These are phyloP conservation scores for Drosophila vallismaia DNA, from an alignment of 2,888 invertebrate species.

Conservation along the genomic window DNA sequence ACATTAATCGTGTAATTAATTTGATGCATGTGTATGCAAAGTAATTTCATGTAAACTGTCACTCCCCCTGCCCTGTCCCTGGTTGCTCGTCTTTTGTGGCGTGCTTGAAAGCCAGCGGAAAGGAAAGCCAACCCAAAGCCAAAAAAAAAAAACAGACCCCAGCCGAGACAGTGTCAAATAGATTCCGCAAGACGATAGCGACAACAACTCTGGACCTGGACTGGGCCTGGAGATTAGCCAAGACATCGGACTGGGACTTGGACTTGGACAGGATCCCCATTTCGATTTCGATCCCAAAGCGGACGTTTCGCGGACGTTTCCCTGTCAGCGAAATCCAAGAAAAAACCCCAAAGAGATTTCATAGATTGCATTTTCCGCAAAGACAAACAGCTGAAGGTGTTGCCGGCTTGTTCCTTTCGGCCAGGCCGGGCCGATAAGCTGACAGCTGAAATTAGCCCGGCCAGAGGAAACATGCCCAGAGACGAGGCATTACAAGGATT, in stretches of 20 bases:
- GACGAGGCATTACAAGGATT: conserved; percentile 80
- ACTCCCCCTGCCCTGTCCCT: conserved; percentile 45
- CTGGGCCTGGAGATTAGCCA: conserved; percentile 62
- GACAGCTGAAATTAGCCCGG: conserved; percentile 82
- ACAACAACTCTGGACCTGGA: conserved; percentile 52
- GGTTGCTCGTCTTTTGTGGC: conserved; percentile 18
- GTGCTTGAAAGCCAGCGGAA: conserved; percentile 65
- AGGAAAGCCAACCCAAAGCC: conserved; percentile 19
- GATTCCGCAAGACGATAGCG: conserved; percentile 70
- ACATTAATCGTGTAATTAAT: conserved; percentile 85
- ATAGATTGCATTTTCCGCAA: conserved; percentile 66
- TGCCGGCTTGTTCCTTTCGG: conserved; percentile 77
- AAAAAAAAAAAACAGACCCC: conserved; percentile 16
- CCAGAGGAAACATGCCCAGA: conserved; percentile 72
- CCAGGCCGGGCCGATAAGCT: conserved; percentile 74
- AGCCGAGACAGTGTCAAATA: conserved; percentile 69
- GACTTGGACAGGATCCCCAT: conserved; percentile 52
- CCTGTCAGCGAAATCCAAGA: conserved; percentile 60
- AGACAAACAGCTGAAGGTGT: conserved; percentile 54
- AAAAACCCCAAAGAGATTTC: conserved; percentile 65
- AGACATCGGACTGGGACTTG: conserved; percentile 56
- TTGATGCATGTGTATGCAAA: conserved; percentile 84
- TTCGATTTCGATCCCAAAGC: conserved; percentile 61
- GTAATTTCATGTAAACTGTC: conserved; percentile 83
- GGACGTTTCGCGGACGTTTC: conserved; percentile 70